A percentile compares a stretch with the other conserved stretches of the same genome.
These are phyloP conservation scores for Numenius arquata DNA, from an alignment of 2,113 vertebrate species.

Conservation along the genomic window DNA sequence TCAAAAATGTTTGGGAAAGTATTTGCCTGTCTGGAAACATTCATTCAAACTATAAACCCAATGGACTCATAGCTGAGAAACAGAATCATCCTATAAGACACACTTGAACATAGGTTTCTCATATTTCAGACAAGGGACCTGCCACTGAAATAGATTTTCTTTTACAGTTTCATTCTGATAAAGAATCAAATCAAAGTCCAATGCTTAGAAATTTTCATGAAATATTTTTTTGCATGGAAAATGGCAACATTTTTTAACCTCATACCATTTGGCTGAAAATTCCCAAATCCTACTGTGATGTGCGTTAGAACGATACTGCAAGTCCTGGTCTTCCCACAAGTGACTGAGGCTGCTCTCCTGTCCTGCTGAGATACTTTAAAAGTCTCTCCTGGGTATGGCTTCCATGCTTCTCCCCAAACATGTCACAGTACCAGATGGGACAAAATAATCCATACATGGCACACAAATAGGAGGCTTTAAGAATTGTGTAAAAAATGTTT, in stretches of 20 bases:
- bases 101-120: not conserved
- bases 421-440: not conserved
- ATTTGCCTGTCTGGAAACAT: not conserved
- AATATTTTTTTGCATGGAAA: not conserved
- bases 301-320: not conserved
- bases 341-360: not conserved
- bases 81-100: not conserved
- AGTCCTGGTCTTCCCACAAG: not conserved
- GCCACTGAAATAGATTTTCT: not conserved
- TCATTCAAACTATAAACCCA: not conserved
- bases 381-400: accelerated
- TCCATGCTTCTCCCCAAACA: not conserved
- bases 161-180: not conserved
- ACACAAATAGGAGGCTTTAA: not conserved
- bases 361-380: not conserved
- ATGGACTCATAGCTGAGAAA: not conserved
- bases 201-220: not conserved
- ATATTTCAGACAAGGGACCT: not conserved
- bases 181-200: not conserved
- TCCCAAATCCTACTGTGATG: not conserved
- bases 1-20: not conserved
- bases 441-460: not conserved
- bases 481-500: not conserved
- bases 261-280: not conserved
- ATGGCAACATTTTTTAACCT: not conserved